A percentile compares a stretch with the other conserved stretches of the same genome.
Evolutionary conservation across 2,113 vertebrate species (phyloP).

Genomic region (Podocnemis expansa): DNA sequence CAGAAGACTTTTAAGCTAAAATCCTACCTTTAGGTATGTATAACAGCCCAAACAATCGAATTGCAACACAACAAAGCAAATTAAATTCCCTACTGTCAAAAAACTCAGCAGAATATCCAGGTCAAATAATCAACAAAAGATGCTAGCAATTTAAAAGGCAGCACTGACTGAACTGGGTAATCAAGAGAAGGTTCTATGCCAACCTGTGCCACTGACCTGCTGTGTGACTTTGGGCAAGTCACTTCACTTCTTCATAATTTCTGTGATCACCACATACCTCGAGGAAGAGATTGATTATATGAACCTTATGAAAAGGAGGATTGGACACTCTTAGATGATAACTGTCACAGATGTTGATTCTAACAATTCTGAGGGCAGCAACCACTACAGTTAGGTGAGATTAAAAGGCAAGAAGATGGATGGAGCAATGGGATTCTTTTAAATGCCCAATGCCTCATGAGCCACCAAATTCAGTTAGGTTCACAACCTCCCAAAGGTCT

Average conservation of each 20-base stretch:
- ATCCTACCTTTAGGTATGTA: constrained; percentile 51
- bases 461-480: neutral
- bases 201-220: neutral
- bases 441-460: neutral
- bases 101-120: neutral
- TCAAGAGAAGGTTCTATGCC: neutral
- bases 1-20: constrained; percentile 59
- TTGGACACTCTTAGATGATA: neutral
- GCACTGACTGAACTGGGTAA: neutral
- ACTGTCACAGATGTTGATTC: neutral
- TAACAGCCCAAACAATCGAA: constrained; percentile 17
- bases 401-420: neutral
- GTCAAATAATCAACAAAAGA: neutral
- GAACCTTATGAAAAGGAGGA: neutral
- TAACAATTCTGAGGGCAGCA: neutral
- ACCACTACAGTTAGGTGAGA: neutral
- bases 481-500: neutral
- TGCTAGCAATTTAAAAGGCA: neutral
- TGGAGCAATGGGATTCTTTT: neutral
- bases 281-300: neutral
- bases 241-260: constrained; percentile 9
- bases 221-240: neutral
- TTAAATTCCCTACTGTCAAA: neutral
- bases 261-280: constrained; percentile 9
- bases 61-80: neutral